These are phyloP conservation scores for Tenthredo scrophulariae DNA, from an alignment of 2,888 invertebrate genomes.

Conservation along the genomic window DNA sequence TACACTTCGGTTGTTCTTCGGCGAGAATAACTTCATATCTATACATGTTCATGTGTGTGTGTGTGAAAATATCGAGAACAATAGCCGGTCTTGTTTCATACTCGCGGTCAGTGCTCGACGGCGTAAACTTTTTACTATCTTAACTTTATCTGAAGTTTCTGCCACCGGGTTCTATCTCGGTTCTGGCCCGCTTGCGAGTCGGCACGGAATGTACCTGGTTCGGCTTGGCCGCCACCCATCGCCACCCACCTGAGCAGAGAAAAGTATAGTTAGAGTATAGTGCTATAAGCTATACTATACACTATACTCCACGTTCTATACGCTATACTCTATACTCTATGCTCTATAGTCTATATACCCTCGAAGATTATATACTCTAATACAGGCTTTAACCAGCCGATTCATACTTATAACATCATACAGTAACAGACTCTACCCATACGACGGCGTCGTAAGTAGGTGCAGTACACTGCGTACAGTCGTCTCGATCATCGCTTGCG, in stretches of 20 bases:
- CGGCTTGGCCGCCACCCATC: conserved; percentile 31
- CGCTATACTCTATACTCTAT: neutral
- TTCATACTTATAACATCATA: conserved; percentile 8
- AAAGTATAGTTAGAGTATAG: neutral
- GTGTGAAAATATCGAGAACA: conserved; percentile 40
- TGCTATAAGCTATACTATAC: neutral
- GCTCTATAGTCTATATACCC: neutral
- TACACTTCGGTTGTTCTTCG: neutral
- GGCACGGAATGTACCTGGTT: conserved; percentile 49
- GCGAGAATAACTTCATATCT: neutral
- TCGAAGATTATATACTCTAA: neutral
- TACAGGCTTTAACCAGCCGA: conserved; percentile 3
- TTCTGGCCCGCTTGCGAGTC: conserved; percentile 20
- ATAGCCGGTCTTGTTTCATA: conserved; percentile 47
- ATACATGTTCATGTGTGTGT: neutral
- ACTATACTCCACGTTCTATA: neutral
- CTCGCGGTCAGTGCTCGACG: conserved; percentile 40
- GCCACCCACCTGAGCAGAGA: conserved; percentile 37
- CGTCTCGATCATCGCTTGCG: conserved; percentile 5
- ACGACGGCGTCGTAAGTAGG: conserved; percentile 21
- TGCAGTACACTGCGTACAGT: neutral
- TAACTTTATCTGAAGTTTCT: conserved; percentile 38
- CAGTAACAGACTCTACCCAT: conserved; percentile 2
- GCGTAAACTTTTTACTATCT: conserved; percentile 18
- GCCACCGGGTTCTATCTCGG: conserved; percentile 20